These are phyloP conservation scores for Onthophagus taurus DNA, from an alignment of 1,140 invertebrate genomes.

Conservation along the genomic window DNA sequence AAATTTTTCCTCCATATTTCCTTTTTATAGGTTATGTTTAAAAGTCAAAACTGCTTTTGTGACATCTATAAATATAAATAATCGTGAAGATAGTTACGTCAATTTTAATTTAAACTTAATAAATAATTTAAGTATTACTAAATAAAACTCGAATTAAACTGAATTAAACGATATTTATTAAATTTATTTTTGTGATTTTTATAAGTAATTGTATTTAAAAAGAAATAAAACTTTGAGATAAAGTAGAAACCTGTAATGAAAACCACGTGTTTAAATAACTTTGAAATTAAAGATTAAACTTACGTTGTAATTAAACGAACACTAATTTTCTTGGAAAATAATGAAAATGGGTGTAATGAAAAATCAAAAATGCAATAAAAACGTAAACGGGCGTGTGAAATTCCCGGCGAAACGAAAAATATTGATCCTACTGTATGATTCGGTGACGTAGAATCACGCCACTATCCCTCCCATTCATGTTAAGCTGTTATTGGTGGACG, in stretches of 20 bases:
- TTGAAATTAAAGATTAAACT: no score
- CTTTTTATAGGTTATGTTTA: not conserved
- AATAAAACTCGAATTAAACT: no score
- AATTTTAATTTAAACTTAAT: no score
- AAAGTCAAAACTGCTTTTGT: not conserved
- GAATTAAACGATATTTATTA: no score
- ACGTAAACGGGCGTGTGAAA: not conserved
- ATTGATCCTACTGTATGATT: constrained; percentile 2
- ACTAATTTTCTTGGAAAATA: no score
- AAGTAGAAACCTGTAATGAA: no score
- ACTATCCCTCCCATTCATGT: constrained; percentile 11
- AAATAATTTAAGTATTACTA: no score
- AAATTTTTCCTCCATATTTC: not conserved
- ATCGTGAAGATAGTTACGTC: not conserved
- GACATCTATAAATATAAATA: not conserved
- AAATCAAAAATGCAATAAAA: not conserved
- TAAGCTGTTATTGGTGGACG: constrained; percentile 8
- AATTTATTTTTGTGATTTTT: no score
- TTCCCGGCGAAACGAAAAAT: not conserved
- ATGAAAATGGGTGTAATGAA: not conserved
- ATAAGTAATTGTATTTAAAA: no score
- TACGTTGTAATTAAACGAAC: no score
- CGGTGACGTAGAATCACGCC: constrained; percentile 11
- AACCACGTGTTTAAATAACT: no score
- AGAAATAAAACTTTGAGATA: no score